Percentiles rank a stretch among this genome's conserved stretches.
These are phyloP conservation scores for Hirtodrosophila alboralis DNA, from an alignment of 2,888 invertebrate genomes.

Conservation along the genomic window DNA sequence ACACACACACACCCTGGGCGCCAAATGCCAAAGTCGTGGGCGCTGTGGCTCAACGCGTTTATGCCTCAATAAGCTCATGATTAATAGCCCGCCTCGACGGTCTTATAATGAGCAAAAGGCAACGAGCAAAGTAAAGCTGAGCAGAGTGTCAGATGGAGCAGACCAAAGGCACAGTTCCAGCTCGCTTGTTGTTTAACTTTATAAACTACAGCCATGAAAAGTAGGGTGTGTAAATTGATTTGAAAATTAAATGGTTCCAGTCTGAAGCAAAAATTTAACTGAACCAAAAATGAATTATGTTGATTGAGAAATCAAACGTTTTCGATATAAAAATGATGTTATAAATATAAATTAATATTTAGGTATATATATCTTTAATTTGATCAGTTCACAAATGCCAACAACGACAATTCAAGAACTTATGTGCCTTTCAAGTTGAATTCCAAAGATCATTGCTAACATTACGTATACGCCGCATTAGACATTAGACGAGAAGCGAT, in stretches of 20 bases:
- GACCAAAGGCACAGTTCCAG: not conserved
- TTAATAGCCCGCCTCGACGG: conserved; percentile 75
- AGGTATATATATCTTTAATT: too few relatives aligned
- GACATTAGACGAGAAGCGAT: conserved; percentile 50
- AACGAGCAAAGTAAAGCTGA: conserved; percentile 42
- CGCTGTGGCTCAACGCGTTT: conserved; percentile 73
- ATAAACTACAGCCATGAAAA: conserved; percentile 26
- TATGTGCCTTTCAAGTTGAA: conserved; percentile 22
- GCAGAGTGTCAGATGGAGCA: conserved; percentile 6
- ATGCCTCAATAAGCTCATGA: conserved; percentile 82
- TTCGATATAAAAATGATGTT: not conserved
- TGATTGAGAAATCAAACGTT: too few relatives aligned
- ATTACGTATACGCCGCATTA: conserved; percentile 61
- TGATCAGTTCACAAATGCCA: conserved; percentile 7
- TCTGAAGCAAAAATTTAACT: not conserved
- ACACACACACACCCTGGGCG: conserved; percentile 32
- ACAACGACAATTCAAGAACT: not conserved
- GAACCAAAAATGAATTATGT: not conserved
- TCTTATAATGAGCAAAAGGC: conserved; percentile 70
- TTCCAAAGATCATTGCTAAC: conserved; percentile 26
- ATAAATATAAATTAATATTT: too few relatives aligned
- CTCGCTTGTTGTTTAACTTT: conserved; percentile 14
- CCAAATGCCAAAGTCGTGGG: conserved; percentile 57
- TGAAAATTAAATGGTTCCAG: not conserved
- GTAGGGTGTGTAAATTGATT: conserved; percentile 7